Base-by-base conservation (phyloP, 2,797 vertebrate genomes). In the Mareca penelope region DNA sequence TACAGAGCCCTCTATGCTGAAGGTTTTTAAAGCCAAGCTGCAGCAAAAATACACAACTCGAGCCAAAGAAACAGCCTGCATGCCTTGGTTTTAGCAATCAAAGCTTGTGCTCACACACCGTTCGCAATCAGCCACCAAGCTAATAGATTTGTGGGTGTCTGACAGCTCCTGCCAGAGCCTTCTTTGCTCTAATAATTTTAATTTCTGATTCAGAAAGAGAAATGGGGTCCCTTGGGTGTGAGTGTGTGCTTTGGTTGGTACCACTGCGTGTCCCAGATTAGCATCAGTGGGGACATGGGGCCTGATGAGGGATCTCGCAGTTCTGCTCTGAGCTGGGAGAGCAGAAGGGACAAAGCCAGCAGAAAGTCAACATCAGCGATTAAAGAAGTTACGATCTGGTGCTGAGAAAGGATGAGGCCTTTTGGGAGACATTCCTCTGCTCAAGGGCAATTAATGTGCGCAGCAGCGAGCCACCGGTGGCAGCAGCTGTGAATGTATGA, bases 391-490 rank as follows among this genome's bases (percentile, higher is more conserved):
- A 81, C 26, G 79, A 85, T 69, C 42, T 81, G 70, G 65, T 67
- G 50, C 70, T 69, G 56, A 67, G 85, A 91, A 90, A 78, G 64
- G 80, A 87, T 57, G 52, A 81, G 73, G 78, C 48, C 86, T 61
- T 87, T 63, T 88, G 91, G 78, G 88, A 96, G 80, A 80, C 72
- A 77, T 85, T 96, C 57, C 24, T 90, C 84, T 85, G 52, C 80
- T 91, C 64, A 64, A 53, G 57, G 50, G 46, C 88, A 94, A 93
- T 82, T 93, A 93, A 91, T 31, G 55, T 31, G 33, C 63, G 6
- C 59, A 90, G 80, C 69, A 90, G 80, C 7, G 4, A 79, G 71
- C 65, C 90, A 88, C 31, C 8, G 9, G 88, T 14, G 53, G 53
- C 77, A 77, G 85, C 76, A 67, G 63, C 39, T 64, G 15, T 48